Evolutionary conservation across 2,797 vertebrate genomes (phyloP), one percentile per base, ranked within the genome.

Genomic region (Mormyrops boulengeri): DNA sequence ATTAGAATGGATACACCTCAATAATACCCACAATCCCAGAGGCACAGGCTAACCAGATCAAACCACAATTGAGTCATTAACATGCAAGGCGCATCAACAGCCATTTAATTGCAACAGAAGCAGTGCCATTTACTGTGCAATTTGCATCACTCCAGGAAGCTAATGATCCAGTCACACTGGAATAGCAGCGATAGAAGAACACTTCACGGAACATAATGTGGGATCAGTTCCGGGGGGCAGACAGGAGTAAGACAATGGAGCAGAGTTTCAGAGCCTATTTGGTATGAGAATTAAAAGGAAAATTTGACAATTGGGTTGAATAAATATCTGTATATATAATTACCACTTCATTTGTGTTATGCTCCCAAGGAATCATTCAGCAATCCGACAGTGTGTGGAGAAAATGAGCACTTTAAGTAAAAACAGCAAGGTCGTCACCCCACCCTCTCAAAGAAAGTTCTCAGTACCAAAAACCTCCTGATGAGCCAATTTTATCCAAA

Each of bases 51-150:
- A 53, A 52, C n/a, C 84, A 52, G 50, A 55, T 52, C 49, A 86
- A 86, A 14, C 49, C 47, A 86, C 84, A 86, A 49, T 53, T 22
- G 12, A 86, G 50, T 34, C 84, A 86, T 86, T 86, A 86, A 86
- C 22, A 50, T 80, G 84, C 84, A 85, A 22, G 6, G 22, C 44
- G 2, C 49, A 52, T 14, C 22, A 85, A 85, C 47, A 86, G 26
- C 4, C 84, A 53, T 53, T 86, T 86, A 49, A 86, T 53, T 86
- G 22, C 84, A 85, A 22, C 49, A 52, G 44, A 52, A 53, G 47
- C 47, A 34, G 49, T 52, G 47, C 41, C 19, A 50, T 86, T 53
- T 53, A 86, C 84, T 30, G 84, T 52, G 50, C 84, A 52, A 86
- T 52, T 30, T 52, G 41, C 82, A 85, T 85, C 22, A 85, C 47